Base-by-base conservation (phyloP, 2,797 vertebrate genomes). In the Poecilia picta region DNA sequence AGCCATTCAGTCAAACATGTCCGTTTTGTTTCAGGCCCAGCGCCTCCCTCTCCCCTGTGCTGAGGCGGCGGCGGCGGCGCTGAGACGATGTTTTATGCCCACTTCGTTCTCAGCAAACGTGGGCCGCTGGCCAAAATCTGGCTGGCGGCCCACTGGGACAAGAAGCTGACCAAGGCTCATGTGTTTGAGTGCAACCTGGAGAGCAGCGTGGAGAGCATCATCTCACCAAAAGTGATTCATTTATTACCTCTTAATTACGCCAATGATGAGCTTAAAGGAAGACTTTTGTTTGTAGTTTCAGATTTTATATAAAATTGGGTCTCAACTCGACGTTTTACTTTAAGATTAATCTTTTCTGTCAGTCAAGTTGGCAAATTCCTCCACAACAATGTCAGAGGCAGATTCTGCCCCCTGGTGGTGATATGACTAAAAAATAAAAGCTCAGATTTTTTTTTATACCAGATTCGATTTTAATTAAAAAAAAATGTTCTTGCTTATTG, bases 71-170 rank as follows among this genome's bases (percentile, higher is more conserved):
- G 11, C 16, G 46, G 46, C 5, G 33, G n/a, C 36, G 79, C 89
- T 62, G 87, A 94, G 93, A 96, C 92, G 82, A 99, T 99, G 98
- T 99, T 99, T 92, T 99, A 99, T 96, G 98, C 98, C 94, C 98
- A 99, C 94, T 99, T 99, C 95, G 98, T 99, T 93, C 97, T 99
- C 87, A 99, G 98, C 93, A 99, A 99, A 91, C 97, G 98, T 95
- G 98, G 98, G 97, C 98, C 98, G 87, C 96, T 99, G 90, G 98
- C 98, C 97, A 99, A 99, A 94, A 99, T 99, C 88, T 99, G 98
- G 98, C 97, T 99, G 83, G 98, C 98, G 91, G 98, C 98, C 96
- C 98, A 99, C 84, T 99, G 98, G 98, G 98, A 99, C 96, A 99
- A 99, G 95, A 99, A 99, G 91, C 94, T 99, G 90, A 99, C 98